Base-by-base conservation (phyloP, 2,888 invertebrate genomes). In the Eristalis tenax region DNA sequence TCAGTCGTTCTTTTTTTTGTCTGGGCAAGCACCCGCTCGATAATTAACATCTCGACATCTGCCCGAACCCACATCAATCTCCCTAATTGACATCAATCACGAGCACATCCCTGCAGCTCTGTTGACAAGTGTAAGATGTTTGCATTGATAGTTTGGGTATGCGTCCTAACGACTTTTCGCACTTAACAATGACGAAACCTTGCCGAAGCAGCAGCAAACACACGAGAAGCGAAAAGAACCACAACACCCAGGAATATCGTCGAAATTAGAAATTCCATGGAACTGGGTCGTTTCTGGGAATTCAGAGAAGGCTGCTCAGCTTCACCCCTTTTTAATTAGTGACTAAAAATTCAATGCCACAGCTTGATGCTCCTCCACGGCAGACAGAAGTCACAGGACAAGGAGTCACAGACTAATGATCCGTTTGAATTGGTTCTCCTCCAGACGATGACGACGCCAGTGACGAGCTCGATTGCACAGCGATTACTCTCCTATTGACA, bases 21-120 rank as follows among this genome's bases (percentile, higher is more conserved):
- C 18, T 18, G 18, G 18, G 11, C 64, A 18, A 35, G 22, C 11
- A 23, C 65, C 4, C 11, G 23, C 26, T 40, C 65, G 22, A 26
- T 66, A 40, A 66, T 66, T 66, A 40, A 43, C 65, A 66, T 40
- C 40, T 26, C 38, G 40, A 23, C 65, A 66, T 66, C 65, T 66
- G 40, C 40, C 6, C 23, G 35, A 13, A 23, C n/a, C 40, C 15
- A 26, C 65, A 66, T 22, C 40, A 66, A 40, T 66, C 15, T 1
- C 23, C 4, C n/a, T 59, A 59, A 59, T 59, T 59, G 23, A 59
- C 26, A 59, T 26, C 59, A 59, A 59, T 59, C 59, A 59, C 59
- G 15, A 59, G 59, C 59, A 50, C 66, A 43, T 68, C 50, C 66
- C 59, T 5, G 11, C 13, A 15, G 26, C 23, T 26, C 26, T 59